Base-by-base conservation (phyloP, 2,888 invertebrate species). In the Sinopyrophorus schimmeli region DNA sequence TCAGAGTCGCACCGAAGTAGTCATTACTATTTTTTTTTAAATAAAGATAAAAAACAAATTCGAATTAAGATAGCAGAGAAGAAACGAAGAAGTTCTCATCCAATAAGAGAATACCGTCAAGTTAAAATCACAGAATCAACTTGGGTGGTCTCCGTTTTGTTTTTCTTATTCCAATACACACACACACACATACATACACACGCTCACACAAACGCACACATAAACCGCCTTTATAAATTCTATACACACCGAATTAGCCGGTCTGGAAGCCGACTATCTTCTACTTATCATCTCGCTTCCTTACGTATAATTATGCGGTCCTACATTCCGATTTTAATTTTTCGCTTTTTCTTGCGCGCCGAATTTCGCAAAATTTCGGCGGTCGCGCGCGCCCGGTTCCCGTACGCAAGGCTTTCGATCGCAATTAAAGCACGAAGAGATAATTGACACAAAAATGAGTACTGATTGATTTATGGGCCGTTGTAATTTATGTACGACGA, bases 91-190 rank as follows among this genome's bases (percentile, higher is more conserved):
- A 40, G 11, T 32, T 40, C 12, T 43, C 62, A 55, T 58, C 69
- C 69, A 69, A 69, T 68, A 61, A 63, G 65, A 61, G 65, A 59
- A 58, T 53, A 58, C 60, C 55, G 55, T 57, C 56, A 60, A n/a
- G 61, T 56, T 60, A 65, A 66, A 68, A 67, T 69, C 69, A 65
- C 68, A 67, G 64, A 59, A 65, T 68, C 72, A 63, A 72, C 72
- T 72, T 73, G 72, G 72, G 72, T 72, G 72, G 72, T 70, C 72
- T 60, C 63, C 66, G 69, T 70, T 72, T 72, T 72, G 71, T 71
- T 72, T 71, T 72, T 71, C 69, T 70, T 63, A 65, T 60, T 62
- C 52, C 58, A 55, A 47, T 54, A 54, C n/a, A n/a, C n/a, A n/a
- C n/a, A n/a, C n/a, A n/a, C n/a, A n/a, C n/a, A n/a, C n/a, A n/a